These are phyloP conservation scores for Phoebastria nigripes DNA, from an alignment of 2,797 vertebrate species.

Conservation along the genomic window DNA sequence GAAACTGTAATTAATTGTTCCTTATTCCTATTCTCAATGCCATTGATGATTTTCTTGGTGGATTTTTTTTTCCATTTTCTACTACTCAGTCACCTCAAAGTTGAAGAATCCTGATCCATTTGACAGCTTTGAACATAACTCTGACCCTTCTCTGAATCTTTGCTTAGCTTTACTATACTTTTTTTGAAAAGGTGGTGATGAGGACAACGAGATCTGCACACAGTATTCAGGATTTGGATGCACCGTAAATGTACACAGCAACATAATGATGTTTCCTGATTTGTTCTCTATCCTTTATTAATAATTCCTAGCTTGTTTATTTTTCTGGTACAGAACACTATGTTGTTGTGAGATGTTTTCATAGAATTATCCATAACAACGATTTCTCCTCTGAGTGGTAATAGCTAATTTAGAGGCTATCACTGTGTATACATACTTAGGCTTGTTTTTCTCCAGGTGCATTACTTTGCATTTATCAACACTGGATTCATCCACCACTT, in stretches of 20 bases:
- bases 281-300: not conserved
- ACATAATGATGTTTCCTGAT: not conserved
- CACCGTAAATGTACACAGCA: not conserved
- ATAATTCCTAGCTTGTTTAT: not conserved
- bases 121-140: not conserved
- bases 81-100: not conserved
- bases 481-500: not conserved
- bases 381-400: not conserved
- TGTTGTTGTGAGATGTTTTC: not conserved
- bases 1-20: not conserved
- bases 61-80: not conserved
- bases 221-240: not conserved
- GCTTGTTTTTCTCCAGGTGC: conserved; percentile 23
- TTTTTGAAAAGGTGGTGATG: not conserved
- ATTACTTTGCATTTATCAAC: conserved; percentile 25
- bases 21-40: not conserved
- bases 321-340: not conserved
- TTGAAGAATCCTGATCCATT: not conserved
- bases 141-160: not conserved
- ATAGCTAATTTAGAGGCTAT: conserved; percentile 37
- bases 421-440: not conserved
- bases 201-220: not conserved
- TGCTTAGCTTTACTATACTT: not conserved
- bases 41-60: not conserved
- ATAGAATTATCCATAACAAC: conserved; percentile 3